Percentiles rank a stretch among this genome's conserved stretches.
These are phyloP conservation scores for Drosophila ustulata DNA, from an alignment of 2,888 invertebrate genomes.

Conservation along the genomic window DNA sequence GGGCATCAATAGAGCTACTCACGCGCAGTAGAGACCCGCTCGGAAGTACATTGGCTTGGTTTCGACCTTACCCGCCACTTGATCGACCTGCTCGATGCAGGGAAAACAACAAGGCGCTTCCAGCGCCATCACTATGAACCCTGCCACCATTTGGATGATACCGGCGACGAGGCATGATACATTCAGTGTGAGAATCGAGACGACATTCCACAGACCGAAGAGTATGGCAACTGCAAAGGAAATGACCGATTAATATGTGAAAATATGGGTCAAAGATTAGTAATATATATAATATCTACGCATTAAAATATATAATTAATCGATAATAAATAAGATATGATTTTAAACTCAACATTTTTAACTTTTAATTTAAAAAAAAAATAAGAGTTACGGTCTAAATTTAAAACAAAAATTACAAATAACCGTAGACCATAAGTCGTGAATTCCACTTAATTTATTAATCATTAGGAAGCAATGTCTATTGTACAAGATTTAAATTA, in stretches of 20 bases:
- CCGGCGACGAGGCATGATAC: slow-evolving; percentile 91
- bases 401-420: too few relatives aligned
- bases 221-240: slow-evolving; percentile 91
- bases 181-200: slow-evolving; percentile 88
- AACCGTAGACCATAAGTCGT: too few relatives aligned
- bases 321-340: too few relatives aligned
- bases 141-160: slow-evolving; percentile 94
- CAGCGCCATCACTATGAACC: slow-evolving; percentile 93
- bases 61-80: slow-evolving; percentile 93
- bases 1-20: slow-evolving; percentile 85
- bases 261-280: not conserved
- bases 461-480: too few relatives aligned
- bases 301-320: too few relatives aligned
- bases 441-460: too few relatives aligned
- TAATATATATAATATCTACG: too few relatives aligned
- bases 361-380: too few relatives aligned
- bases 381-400: too few relatives aligned
- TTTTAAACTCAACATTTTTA: too few relatives aligned
- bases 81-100: slow-evolving; percentile 97
- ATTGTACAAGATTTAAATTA: too few relatives aligned
- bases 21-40: slow-evolving; percentile 94
- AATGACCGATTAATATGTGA: not conserved
- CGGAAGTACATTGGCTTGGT: slow-evolving; percentile 95
- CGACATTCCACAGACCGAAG: slow-evolving; percentile 91
- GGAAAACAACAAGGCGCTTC: slow-evolving; percentile 99